phyloP scores from a whole-genome alignment of 2,113 vertebrate genomes.

The Herpetotheres cachinnans region DNA sequence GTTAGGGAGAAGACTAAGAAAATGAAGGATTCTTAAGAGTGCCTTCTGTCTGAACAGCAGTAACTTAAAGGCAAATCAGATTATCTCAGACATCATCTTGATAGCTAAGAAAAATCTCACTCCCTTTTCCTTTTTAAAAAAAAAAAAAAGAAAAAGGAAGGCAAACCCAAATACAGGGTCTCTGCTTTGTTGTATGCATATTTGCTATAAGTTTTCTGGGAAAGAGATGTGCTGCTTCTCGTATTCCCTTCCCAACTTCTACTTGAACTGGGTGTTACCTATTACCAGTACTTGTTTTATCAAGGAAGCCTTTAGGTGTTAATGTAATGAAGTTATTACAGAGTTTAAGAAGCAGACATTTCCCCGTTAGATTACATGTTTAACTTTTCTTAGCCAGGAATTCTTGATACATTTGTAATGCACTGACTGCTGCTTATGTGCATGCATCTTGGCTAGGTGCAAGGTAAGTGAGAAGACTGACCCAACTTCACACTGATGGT shows the following conservation, averaged over 20 bases:
- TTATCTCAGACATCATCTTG: not conserved
- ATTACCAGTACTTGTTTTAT: not conserved
- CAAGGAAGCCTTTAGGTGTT: not conserved
- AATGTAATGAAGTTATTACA: not conserved
- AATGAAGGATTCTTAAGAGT: not conserved
- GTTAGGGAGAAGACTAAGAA: not conserved
- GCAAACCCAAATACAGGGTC: not conserved
- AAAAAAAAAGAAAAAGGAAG: not conserved
- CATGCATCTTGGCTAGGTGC: not conserved
- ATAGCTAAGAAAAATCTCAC: not conserved
- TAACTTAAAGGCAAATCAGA: not conserved
- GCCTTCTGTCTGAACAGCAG: not conserved
- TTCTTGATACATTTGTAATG: not conserved
- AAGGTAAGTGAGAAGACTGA: not conserved
- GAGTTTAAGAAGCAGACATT: not conserved
- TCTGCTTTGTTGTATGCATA: not conserved
- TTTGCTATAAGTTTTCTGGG: not conserved
- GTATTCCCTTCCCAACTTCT: not conserved
- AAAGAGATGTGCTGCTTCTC: not conserved
- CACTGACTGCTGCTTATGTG: not conserved
- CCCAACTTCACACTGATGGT: not conserved
- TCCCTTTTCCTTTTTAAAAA: not conserved
- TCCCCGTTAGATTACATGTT: not conserved
- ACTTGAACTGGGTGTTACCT: not conserved
- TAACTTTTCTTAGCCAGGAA: not conserved